Percentiles rank a stretch among this genome's conserved stretches.
These are phyloP conservation scores for Plectus sambesii DNA, from an alignment of 1,140 invertebrate genomes.

Conservation along the genomic window DNA sequence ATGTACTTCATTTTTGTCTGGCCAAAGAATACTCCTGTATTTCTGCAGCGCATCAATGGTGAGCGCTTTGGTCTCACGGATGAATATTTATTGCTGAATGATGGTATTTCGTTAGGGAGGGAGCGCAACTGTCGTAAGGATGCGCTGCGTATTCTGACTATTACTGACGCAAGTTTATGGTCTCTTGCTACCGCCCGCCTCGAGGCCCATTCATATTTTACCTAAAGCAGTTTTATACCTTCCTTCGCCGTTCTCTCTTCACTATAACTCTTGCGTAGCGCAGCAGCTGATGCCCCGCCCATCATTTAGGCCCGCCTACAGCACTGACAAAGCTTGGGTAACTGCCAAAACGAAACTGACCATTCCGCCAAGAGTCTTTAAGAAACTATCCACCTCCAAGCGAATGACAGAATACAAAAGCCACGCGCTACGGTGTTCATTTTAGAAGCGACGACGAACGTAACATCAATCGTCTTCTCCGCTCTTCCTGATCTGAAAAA, in stretches of 20 bases:
- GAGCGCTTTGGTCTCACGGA: no score
- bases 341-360: background rate
- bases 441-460: conserved; percentile 32
- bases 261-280: no score
- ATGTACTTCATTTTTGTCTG: conserved; percentile 40
- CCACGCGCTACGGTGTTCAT: conserved; percentile 5
- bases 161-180: no score
- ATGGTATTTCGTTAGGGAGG: no score
- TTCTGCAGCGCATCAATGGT: conserved; percentile 31
- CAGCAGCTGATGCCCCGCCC: no score
- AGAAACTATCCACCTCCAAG: conserved; percentile 1
- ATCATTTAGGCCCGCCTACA: no score
- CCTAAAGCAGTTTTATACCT: no score
- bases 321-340: background rate
- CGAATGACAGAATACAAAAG: background rate
- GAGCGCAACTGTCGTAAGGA: no score
- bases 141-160: no score
- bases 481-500: conserved; percentile 40
- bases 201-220: conserved; percentile 4
- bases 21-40: conserved; percentile 21
- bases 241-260: no score
- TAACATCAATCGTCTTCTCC: conserved; percentile 37
- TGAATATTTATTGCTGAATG: no score
- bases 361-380: background rate
- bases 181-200: background rate